Conservation (phyloP, 2,113 vertebrate species). For the Cisticola juncidis region DNA sequence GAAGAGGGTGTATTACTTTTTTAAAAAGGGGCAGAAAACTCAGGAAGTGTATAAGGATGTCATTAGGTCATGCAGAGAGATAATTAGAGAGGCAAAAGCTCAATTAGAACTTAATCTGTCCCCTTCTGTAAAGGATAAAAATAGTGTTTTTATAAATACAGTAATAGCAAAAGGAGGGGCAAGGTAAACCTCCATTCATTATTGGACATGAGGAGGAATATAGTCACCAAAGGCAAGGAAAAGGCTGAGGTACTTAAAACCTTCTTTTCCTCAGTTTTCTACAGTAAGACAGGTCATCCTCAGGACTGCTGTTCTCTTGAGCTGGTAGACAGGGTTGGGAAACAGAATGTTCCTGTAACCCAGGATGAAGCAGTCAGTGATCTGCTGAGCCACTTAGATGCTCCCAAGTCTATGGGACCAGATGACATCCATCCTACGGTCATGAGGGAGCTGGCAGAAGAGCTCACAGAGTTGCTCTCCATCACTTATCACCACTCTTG, state of each 20-base stretch:
- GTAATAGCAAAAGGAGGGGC: neutral
- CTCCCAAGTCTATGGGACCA: neutral
- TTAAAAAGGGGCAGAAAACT: neutral
- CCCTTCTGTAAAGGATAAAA: neutral
- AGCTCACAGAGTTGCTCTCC: fast-evolving
- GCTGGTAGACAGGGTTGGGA: neutral
- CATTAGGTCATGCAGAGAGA: neutral
- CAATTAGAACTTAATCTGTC: neutral
- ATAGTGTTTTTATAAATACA: neutral
- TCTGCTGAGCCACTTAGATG: neutral
- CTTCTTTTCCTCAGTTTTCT: neutral
- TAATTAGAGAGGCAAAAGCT: neutral
- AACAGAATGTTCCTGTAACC: neutral
- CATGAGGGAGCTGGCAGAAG: neutral
- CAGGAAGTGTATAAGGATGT: neutral
- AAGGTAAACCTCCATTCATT: neutral
- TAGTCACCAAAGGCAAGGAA: neutral
- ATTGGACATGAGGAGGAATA: neutral
- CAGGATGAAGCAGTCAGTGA: neutral
- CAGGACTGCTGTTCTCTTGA: neutral
- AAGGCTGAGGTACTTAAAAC: neutral
- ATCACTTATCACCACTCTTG: neutral
- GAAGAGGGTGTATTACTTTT: neutral
- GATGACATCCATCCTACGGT: neutral
- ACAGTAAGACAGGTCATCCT: neutral